Conservation (phyloP, 2,888 invertebrate genomes). For the Selenia dentaria region DNA sequence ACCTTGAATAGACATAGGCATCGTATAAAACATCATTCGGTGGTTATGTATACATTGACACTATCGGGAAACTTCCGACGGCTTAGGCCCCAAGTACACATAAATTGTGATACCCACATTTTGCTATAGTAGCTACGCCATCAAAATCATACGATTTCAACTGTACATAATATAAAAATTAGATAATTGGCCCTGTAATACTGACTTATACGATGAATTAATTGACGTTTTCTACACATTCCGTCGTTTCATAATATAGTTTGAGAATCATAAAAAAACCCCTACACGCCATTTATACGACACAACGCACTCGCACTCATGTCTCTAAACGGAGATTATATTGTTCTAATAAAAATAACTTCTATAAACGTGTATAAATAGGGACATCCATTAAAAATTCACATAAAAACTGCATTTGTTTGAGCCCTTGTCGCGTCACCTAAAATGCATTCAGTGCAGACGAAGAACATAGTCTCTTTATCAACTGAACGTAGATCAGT, state of each 20-base stretch:
- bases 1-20: constrained; percentile 1
- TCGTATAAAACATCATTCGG: constrained; percentile 12
- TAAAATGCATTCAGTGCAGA: constrained; percentile 64
- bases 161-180: constrained; percentile 35
- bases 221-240: constrained; percentile 62
- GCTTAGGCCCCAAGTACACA: not conserved
- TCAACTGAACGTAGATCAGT: constrained; percentile 12
- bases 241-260: constrained; percentile 38
- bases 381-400: constrained; percentile 73
- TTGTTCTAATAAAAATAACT: constrained; percentile 36
- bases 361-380: constrained; percentile 44
- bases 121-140: no score
- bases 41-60: constrained; percentile 9
- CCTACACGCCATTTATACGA: constrained; percentile 31
- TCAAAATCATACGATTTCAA: constrained; percentile 1
- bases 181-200: constrained; percentile 74
- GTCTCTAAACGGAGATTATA: constrained; percentile 32
- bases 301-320: constrained; percentile 31
- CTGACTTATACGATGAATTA: constrained; percentile 71
- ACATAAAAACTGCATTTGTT: constrained; percentile 73
- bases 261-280: constrained; percentile 52
- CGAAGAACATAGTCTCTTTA: constrained; percentile 37
- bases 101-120: not conserved
- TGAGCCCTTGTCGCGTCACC: constrained; percentile 70
- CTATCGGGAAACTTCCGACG: not conserved